Evolutionary conservation across 2,888 invertebrate genomes (phyloP).

Genomic region (Galerucella calmariensis): DNA sequence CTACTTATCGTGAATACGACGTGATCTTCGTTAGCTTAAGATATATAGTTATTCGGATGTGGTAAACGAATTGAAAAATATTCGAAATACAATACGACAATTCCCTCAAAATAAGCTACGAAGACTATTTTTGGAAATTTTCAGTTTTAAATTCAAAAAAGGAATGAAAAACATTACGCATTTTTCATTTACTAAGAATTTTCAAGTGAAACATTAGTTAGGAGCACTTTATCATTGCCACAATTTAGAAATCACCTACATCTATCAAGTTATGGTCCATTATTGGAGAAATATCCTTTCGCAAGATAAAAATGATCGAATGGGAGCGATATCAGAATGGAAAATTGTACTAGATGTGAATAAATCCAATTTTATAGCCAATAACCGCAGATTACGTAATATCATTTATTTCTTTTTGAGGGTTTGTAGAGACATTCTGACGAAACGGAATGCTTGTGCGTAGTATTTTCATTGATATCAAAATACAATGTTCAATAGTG

Average conservation of each 20-base stretch:
- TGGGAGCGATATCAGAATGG: constrained; percentile 30
- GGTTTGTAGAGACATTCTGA: not conserved
- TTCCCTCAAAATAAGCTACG: too few relatives aligned
- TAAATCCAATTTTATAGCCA: constrained; percentile 32
- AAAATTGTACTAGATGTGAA: constrained; percentile 29
- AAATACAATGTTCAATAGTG: not conserved
- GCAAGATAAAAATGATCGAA: constrained; percentile 34
- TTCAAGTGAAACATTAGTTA: not conserved
- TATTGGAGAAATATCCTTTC: constrained; percentile 25
- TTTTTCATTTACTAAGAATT: too few relatives aligned
- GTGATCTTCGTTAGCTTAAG: too few relatives aligned
- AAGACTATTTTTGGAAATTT: too few relatives aligned
- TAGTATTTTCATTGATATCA: not conserved
- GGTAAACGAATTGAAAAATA: too few relatives aligned
- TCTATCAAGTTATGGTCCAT: constrained; percentile 30
- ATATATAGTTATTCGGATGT: too few relatives aligned
- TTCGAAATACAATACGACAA: too few relatives aligned
- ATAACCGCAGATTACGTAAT: constrained; percentile 29
- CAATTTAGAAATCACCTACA: constrained; percentile 15
- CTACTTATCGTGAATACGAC: too few relatives aligned
- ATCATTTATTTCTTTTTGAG: constrained; percentile 22
- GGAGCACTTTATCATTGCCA: not conserved
- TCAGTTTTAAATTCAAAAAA: too few relatives aligned
- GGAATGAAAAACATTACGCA: too few relatives aligned
- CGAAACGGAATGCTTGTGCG: not conserved